phyloP scores from a whole-genome alignment of 2,113 vertebrate species.

The Cyprichromis sp. region DNA sequence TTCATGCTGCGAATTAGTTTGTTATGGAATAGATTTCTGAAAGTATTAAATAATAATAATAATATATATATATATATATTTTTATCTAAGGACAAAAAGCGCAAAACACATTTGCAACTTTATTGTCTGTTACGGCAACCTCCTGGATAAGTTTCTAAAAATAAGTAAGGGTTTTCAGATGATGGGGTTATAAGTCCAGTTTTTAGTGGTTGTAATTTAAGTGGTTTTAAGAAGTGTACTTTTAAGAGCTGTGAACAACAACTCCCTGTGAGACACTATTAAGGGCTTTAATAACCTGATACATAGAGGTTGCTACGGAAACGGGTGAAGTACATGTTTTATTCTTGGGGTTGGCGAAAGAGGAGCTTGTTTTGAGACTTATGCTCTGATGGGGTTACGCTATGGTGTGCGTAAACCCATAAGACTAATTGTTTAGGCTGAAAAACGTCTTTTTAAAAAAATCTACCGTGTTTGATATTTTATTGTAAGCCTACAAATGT shows the following conservation, averaged over 20 bases:
- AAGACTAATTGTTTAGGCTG: background rate
- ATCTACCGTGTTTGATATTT: background rate
- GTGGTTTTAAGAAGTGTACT: background rate
- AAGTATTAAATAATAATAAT: background rate
- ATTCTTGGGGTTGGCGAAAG: background rate
- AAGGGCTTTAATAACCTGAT: accelerated
- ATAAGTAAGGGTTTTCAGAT: background rate
- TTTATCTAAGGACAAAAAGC: background rate
- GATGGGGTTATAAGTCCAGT: background rate
- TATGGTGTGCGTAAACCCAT: background rate
- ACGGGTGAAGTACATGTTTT: background rate
- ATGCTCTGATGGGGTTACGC: background rate
- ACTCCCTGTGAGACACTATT: background rate
- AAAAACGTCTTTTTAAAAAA: background rate
- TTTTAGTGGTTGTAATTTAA: background rate
- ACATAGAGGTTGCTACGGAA: background rate
- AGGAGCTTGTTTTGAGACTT: background rate
- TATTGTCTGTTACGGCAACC: background rate
- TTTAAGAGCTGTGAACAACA: background rate
- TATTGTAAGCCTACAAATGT: background rate
- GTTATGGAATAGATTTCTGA: background rate
- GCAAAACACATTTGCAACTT: background rate
- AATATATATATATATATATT: too few relatives aligned
- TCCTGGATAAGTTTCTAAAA: background rate
- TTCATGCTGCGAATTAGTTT: background rate